Conservation (phyloP, 2,797 vertebrate genomes). For the Aphelocoma californica region DNA sequence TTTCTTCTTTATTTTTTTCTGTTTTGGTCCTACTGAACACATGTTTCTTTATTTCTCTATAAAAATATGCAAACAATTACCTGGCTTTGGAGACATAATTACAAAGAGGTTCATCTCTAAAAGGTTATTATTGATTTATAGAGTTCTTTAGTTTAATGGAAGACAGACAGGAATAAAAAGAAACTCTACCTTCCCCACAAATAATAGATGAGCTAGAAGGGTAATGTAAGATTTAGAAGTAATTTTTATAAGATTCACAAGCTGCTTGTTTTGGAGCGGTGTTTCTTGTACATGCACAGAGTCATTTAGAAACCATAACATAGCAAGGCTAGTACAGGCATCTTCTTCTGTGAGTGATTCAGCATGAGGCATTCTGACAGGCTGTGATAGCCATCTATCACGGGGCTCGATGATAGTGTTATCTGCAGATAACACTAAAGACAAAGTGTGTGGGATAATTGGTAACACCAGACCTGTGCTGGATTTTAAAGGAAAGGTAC, state of each 20-base stretch:
- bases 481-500: not conserved
- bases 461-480: not conserved
- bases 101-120: slow-evolving; percentile 75
- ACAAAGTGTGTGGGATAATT: not conserved
- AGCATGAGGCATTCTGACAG: not conserved
- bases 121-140: slow-evolving; percentile 78
- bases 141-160: slow-evolving; percentile 73
- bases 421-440: not conserved
- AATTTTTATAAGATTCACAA: slow-evolving; percentile 53
- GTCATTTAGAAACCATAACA: not conserved
- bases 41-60: slow-evolving; percentile 69
- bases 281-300: not conserved
- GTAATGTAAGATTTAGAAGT: slow-evolving; percentile 67
- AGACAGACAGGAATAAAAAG: slow-evolving; percentile 72
- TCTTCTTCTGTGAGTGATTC: not conserved
- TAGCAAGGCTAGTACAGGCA: not conserved
- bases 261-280: not conserved
- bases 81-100: slow-evolving; percentile 74
- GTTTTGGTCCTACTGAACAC: not conserved
- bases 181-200: slow-evolving; percentile 51
- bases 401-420: not conserved
- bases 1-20: not conserved
- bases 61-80: slow-evolving; percentile 80
- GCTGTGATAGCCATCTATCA: not conserved
- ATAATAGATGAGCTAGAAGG: slow-evolving; percentile 59